Conservation (phyloP, 1,140 invertebrate species). For the Pantala flavescens region DNA sequence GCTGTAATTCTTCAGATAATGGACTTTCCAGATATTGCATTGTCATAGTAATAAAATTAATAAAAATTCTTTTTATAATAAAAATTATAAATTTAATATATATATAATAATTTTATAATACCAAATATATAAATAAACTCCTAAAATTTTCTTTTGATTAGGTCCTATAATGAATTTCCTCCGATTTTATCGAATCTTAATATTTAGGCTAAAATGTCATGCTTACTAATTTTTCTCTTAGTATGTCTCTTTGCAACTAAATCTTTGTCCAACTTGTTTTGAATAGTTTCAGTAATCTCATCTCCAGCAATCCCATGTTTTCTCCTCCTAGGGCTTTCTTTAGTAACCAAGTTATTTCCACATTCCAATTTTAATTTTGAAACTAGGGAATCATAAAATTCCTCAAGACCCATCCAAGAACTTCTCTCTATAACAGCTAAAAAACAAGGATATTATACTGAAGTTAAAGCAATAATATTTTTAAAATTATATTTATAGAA, state of each 20-base stretch:
- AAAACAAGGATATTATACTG: slow-evolving; percentile 22
- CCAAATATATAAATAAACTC: no score
- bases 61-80: no score
- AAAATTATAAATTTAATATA: no score
- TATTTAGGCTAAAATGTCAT: no score
- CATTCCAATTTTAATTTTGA: slow-evolving; percentile 54
- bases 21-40: no score
- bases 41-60: no score
- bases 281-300: neutral
- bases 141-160: no score
- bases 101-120: no score
- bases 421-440: slow-evolving; percentile 82
- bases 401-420: slow-evolving; percentile 68
- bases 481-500: neutral
- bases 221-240: neutral
- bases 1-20: no score
- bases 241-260: neutral
- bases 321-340: neutral
- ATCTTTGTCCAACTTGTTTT: neutral
- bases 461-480: slow-evolving; percentile 12
- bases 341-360: slow-evolving; percentile 34
- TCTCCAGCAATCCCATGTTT: neutral
- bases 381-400: slow-evolving; percentile 58
- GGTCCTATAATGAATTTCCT: no score
- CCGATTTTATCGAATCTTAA: no score